phyloP scores from a whole-genome alignment of 2,888 invertebrate genomes.

The Caenorhabditis drosophilae region DNA sequence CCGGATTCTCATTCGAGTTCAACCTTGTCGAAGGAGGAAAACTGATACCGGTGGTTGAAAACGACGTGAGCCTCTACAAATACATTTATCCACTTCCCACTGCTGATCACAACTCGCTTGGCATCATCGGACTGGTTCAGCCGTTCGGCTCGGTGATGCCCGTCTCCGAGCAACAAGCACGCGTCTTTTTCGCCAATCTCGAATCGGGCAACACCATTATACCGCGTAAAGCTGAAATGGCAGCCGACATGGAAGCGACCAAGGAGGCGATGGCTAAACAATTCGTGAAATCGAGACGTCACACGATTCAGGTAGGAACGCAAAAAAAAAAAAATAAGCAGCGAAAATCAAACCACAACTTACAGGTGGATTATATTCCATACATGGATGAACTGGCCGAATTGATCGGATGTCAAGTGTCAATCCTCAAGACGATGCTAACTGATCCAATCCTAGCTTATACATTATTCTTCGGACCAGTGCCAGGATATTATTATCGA shows the following conservation, averaged over 20 bases:
- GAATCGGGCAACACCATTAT: conserved; percentile 20
- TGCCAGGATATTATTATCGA: conserved; percentile 50
- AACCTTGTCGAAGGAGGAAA: conserved; percentile 67
- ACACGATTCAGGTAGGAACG: conserved; percentile 71
- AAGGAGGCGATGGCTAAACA: conserved; percentile 57
- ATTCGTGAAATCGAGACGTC: conserved; percentile 64
- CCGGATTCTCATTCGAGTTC: conserved; percentile 71
- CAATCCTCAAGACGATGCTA: conserved; percentile 64
- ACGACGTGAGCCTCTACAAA: conserved; percentile 69
- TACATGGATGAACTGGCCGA: conserved; percentile 72
- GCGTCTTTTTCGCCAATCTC: conserved; percentile 69
- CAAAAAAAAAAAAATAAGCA: neutral
- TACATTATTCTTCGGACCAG: conserved; percentile 40
- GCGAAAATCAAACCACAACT: neutral
- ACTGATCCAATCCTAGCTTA: conserved; percentile 55
- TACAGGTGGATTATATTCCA: conserved; percentile 69
- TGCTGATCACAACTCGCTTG: conserved; percentile 70
- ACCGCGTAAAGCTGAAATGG: conserved; percentile 62
- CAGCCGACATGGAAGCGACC: conserved; percentile 67
- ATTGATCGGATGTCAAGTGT: conserved; percentile 70
- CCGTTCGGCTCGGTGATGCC: conserved; percentile 72
- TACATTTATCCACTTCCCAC: conserved; percentile 70
- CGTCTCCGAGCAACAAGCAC: conserved; percentile 72
- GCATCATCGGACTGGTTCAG: conserved; percentile 72
- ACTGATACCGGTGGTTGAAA: conserved; percentile 51